Base-by-base conservation (phyloP, 2,888 invertebrate species). In the Caenorhabditis sp. region DNA sequence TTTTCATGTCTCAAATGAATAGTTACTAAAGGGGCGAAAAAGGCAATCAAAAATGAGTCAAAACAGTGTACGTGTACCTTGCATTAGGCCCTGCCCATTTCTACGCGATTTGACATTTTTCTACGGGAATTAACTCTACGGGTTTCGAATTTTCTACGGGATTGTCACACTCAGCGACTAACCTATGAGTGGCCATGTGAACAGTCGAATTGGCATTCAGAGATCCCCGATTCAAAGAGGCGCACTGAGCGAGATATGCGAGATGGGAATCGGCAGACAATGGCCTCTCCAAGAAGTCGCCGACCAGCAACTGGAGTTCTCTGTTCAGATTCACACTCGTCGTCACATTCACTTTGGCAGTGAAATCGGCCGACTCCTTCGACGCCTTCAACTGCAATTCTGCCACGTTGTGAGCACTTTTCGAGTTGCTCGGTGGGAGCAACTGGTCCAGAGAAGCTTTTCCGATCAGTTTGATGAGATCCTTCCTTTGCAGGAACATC, bases 401-500 rank as follows among this genome's bases (percentile, higher is more conserved):
- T 22, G 85, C 82, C 37, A 86, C 83, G 59, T 88, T 89, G 73
- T 89, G 87, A 15, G 88, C 83, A 22, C 84, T 71, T 68, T 88
- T 88, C 26, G 84, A 84, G 71, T 86, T 87, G 20, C 82, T 77
- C 9, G 90, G 90, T n/a, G 90, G 89, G 75, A 90, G 70, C 1
- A 88, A 65, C 81, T 87, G 71, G 65, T 83, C 83, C 13, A 83
- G 48, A n/a, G 81, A 72, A 11, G 74, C 81, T 24, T 74, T 78
- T 45, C 83, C 83, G 30, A 74, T 63, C 53, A 83, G 50, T 43
- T 82, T 70, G 78, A 88, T 62, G 86, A 89, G 75, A 87, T 89
- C 76, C 81, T 86, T 83, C 88, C 89, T 73, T 89, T 91, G 87
- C 85, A 90, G 85, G 88, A 91, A 88, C 32, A 89, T 87, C 77